Conservation (phyloP, 1,140 invertebrate species). For the Lepidurus apus region DNA sequence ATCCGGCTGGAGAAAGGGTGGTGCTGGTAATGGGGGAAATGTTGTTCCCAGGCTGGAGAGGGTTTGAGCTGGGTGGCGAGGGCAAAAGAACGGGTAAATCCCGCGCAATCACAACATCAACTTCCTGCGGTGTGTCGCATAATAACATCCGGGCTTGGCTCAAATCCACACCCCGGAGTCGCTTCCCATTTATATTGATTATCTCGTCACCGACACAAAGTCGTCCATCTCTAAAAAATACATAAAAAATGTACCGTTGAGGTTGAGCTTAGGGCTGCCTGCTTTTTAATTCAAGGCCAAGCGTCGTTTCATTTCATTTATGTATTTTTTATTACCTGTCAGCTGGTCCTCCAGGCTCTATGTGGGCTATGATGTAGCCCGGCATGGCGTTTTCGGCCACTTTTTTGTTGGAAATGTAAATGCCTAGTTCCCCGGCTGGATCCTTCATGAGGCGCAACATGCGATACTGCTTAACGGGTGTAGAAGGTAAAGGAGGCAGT, state of each 20-base stretch:
- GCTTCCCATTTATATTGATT: constrained; percentile 59
- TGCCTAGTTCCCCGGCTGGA: constrained; percentile 68
- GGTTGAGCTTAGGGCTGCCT: constrained; percentile 28
- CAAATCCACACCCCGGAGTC: constrained; percentile 56
- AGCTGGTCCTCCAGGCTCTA: constrained; percentile 72
- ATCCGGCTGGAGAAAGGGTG: not conserved
- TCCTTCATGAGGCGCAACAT: constrained; percentile 64
- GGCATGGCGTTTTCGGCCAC: constrained; percentile 19
- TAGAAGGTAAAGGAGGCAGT: constrained; percentile 33
- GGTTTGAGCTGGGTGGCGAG: not conserved
- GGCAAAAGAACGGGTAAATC: constrained; percentile 34
- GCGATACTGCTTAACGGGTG: constrained; percentile 45
- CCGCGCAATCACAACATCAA: constrained; percentile 53
- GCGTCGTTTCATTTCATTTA: no score
- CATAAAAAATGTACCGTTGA: constrained; percentile 32
- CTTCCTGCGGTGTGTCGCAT: constrained; percentile 48
- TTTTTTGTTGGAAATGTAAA: constrained; percentile 66
- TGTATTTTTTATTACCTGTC: constrained; percentile 53
- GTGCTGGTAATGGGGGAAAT: not conserved
- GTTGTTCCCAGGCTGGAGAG: not conserved
- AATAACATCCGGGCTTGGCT: constrained; percentile 56
- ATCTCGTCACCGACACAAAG: constrained; percentile 60
- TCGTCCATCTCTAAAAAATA: constrained; percentile 51
- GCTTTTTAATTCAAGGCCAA: no score
- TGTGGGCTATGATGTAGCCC: constrained; percentile 72